Evolutionary conservation across 2,113 vertebrate species (phyloP).

Genomic region (Poecile atricapillus): DNA sequence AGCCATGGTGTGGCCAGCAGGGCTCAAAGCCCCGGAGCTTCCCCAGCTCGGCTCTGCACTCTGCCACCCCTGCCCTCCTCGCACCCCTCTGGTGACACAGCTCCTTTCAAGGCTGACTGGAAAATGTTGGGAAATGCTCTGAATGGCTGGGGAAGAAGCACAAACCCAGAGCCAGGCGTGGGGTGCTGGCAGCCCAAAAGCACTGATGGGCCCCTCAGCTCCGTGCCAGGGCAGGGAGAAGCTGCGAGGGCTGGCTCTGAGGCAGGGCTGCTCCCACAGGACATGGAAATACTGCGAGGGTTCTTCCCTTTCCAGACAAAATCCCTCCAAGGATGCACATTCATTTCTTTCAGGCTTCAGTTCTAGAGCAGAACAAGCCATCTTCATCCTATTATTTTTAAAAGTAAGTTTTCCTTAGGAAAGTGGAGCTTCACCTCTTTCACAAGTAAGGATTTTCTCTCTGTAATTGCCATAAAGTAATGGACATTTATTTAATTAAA

Average conservation of each 20-base stretch:
- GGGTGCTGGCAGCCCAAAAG: fast-evolving
- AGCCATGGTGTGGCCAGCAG: not conserved
- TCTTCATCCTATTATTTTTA: not conserved
- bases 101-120: fast-evolving
- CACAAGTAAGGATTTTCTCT: not conserved
- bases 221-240: fast-evolving
- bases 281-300: fast-evolving
- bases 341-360: not conserved
- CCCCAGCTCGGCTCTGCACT: fast-evolving
- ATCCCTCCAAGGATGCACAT: not conserved
- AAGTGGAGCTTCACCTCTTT: not conserved
- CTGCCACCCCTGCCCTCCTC: not conserved
- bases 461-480: not conserved
- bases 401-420: not conserved
- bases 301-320: not conserved
- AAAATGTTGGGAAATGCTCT: too few species aligned
- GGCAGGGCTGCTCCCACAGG: not conserved
- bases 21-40: fast-evolving
- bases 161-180: fast-evolving
- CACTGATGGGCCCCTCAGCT: fast-evolving
- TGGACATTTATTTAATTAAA: not conserved
- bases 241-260: fast-evolving
- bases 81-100: fast-evolving
- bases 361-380: not conserved
- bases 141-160: fast-evolving